Conservation (phyloP, 2,797 vertebrate genomes). For the Adelosebastes latens region DNA sequence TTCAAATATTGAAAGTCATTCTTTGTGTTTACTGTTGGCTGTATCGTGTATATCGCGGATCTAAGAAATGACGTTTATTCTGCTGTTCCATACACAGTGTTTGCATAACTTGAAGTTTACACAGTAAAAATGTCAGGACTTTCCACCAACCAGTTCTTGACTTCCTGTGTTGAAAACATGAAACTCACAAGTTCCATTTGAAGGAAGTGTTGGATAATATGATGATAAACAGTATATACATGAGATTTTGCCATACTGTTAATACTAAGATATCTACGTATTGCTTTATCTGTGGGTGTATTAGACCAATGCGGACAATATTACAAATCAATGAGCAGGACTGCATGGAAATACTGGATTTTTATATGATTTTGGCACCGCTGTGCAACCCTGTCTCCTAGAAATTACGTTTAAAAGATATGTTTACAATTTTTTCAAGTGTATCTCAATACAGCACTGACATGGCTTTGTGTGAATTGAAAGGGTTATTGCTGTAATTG, state of each 20-base stretch:
- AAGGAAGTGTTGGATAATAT: background rate
- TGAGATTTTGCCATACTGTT: background rate
- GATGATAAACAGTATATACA: background rate
- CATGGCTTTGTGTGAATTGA: background rate
- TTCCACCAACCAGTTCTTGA: background rate
- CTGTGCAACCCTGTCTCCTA: background rate
- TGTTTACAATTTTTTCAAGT: background rate
- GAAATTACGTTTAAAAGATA: background rate
- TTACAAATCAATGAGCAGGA: background rate
- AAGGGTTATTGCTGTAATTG: background rate
- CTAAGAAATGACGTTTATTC: background rate
- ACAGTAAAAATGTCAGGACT: background rate
- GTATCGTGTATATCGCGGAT: background rate
- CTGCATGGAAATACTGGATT: background rate
- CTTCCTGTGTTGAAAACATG: background rate
- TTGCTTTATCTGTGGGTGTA: background rate
- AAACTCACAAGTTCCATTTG: background rate
- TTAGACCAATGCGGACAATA: background rate
- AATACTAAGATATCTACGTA: background rate
- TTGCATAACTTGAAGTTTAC: background rate
- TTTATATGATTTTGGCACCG: background rate
- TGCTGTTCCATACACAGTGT: background rate
- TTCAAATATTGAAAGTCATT: slow-evolving; percentile 14
- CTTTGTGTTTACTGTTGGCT: slow-evolving; percentile 17
- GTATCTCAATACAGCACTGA: background rate